Conservation (phyloP, 2,888 invertebrate genomes). For the Coelopa pilipes region DNA sequence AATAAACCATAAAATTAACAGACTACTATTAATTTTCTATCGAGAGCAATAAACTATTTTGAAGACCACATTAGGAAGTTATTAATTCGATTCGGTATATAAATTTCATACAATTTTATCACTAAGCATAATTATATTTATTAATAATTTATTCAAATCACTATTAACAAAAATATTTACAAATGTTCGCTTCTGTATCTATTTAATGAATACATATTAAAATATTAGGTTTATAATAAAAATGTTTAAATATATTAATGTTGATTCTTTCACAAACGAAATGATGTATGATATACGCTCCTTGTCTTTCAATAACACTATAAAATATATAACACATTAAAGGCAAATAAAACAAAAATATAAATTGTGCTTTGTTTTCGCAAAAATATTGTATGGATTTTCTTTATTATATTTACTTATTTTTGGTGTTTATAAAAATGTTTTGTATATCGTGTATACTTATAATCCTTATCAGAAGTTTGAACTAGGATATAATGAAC, state of each 20-base stretch:
- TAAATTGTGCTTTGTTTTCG: conserved; percentile 7
- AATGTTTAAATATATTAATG: conserved; percentile 30
- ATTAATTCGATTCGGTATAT: not conserved
- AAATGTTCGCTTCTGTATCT: conserved; percentile 41
- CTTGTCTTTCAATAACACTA: conserved; percentile 30
- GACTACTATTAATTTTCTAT: not conserved
- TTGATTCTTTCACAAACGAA: conserved; percentile 27
- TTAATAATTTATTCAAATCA: conserved; percentile 25
- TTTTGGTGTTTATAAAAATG: not conserved
- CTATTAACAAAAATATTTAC: conserved; percentile 37
- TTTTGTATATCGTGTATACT: no score
- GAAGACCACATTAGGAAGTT: not conserved
- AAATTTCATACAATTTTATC: conserved; percentile 34
- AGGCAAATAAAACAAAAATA: conserved; percentile 31
- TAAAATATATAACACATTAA: conserved; percentile 26
- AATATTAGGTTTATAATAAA: conserved; percentile 24
- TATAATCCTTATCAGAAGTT: no score
- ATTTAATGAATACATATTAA: conserved; percentile 34
- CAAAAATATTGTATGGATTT: not conserved
- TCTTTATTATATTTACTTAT: not conserved
- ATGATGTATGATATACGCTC: conserved; percentile 26
- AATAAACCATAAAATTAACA: conserved; percentile 13
- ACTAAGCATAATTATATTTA: conserved; percentile 18
- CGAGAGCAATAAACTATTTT: not conserved
- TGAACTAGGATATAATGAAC: no score